Conservation (phyloP, 2,113 vertebrate genomes). For the Prionailurus bengalensis region DNA sequence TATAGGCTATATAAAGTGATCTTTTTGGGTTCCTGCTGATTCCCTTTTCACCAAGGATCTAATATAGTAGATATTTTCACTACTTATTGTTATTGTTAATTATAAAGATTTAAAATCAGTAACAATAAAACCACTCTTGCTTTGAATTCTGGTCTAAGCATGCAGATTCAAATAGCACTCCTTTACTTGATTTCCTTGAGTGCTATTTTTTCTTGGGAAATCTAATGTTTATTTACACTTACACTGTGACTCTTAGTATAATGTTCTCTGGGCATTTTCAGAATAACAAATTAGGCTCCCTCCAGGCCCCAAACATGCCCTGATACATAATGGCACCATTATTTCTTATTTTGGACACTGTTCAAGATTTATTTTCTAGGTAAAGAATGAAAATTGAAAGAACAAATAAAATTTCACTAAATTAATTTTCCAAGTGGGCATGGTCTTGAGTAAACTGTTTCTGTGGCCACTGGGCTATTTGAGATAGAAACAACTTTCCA, state of each 20-base stretch:
- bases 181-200: not conserved
- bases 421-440: slow-evolving; percentile 15
- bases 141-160: not conserved
- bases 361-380: too few species aligned
- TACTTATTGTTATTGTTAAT: slow-evolving; percentile 6
- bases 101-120: slow-evolving; percentile 25
- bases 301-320: not conserved
- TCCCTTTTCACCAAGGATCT: not conserved
- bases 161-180: not conserved
- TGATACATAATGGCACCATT: too few species aligned
- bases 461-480: not conserved
- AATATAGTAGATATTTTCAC: not conserved
- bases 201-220: not conserved
- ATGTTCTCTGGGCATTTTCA: not conserved
- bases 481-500: slow-evolving; percentile 13
- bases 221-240: not conserved
- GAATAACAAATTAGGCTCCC: not conserved
- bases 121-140: not conserved
- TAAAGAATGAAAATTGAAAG: not conserved
- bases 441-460: not conserved
- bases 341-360: too few species aligned
- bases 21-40: not conserved
- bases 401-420: not conserved
- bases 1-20: not conserved
- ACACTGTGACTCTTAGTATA: slow-evolving; percentile 29